phyloP scores from a whole-genome alignment of 2,797 vertebrate species.

The Aselliscus stoliczkanus region DNA sequence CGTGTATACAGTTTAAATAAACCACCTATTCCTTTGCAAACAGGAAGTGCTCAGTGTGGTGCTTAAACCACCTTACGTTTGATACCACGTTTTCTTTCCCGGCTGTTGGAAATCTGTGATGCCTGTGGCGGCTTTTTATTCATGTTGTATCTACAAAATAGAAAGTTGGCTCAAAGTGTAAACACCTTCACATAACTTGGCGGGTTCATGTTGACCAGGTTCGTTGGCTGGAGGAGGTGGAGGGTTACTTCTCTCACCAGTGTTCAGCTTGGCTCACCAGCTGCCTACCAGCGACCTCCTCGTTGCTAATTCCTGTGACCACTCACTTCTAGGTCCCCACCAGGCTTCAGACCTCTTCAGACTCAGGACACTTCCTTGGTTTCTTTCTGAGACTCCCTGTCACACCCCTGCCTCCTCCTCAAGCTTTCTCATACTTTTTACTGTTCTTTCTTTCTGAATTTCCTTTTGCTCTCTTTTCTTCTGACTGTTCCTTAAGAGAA shows the following conservation, averaged over 20 bases:
- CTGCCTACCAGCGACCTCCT: background rate
- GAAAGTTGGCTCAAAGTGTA: background rate
- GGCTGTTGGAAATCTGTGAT: background rate
- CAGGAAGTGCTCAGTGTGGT: background rate
- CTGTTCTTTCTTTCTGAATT: background rate
- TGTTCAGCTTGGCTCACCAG: fast-evolving
- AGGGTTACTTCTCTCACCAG: background rate
- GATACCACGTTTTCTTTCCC: background rate
- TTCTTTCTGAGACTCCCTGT: background rate
- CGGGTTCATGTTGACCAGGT: background rate
- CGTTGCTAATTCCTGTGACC: fast-evolving
- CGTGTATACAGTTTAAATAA: slow-evolving; percentile 24
- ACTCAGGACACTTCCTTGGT: background rate
- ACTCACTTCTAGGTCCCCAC: background rate
- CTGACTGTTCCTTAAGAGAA: background rate
- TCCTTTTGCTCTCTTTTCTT: background rate
- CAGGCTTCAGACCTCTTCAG: background rate
- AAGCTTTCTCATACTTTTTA: background rate
- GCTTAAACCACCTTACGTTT: background rate
- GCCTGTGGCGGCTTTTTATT: background rate
- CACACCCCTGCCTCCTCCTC: background rate
- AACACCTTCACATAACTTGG: background rate
- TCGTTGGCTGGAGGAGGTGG: background rate
- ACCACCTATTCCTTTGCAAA: slow-evolving; percentile 35
- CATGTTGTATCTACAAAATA: background rate